These are phyloP conservation scores for Caranx ignobilis DNA, from an alignment of 2,113 vertebrate genomes.

Conservation along the genomic window DNA sequence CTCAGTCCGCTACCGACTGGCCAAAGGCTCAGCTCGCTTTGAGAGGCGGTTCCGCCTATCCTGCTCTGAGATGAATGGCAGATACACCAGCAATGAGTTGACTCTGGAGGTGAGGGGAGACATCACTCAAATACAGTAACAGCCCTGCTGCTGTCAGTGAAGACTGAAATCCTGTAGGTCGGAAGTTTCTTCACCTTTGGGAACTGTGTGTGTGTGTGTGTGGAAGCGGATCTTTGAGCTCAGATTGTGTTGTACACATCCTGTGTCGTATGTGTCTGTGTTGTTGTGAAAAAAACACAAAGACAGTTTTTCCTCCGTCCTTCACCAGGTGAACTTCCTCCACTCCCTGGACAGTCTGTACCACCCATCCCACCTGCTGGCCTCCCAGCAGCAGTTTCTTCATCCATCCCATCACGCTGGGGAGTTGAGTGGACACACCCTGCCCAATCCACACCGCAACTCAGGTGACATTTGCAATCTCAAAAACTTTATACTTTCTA, in stretches of 20 bases:
- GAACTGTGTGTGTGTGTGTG: neutral
- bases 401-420: constrained; percentile 90
- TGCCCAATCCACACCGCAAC: constrained; percentile 91
- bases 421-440: constrained; percentile 93
- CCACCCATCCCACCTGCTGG: constrained; percentile 94
- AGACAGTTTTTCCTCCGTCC: neutral
- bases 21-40: constrained; percentile 90
- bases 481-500: neutral
- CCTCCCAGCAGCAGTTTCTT: constrained; percentile 95
- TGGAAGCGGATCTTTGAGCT: neutral
- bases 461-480: constrained; percentile 84
- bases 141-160: neutral
- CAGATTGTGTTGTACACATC: neutral
- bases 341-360: constrained; percentile 91
- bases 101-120: constrained; percentile 90
- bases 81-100: constrained; percentile 97
- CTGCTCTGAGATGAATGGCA: constrained; percentile 98
- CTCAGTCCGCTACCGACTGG: constrained; percentile 90
- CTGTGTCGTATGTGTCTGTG: neutral
- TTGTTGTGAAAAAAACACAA: neutral
- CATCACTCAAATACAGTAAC: constrained; percentile 8
- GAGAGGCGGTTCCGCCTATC: constrained; percentile 95
- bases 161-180: neutral
- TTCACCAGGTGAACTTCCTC: constrained; percentile 89
- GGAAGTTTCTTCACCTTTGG: neutral